phyloP scores from a whole-genome alignment of 2,888 invertebrate genomes.

The Colostygia pectinataria region DNA sequence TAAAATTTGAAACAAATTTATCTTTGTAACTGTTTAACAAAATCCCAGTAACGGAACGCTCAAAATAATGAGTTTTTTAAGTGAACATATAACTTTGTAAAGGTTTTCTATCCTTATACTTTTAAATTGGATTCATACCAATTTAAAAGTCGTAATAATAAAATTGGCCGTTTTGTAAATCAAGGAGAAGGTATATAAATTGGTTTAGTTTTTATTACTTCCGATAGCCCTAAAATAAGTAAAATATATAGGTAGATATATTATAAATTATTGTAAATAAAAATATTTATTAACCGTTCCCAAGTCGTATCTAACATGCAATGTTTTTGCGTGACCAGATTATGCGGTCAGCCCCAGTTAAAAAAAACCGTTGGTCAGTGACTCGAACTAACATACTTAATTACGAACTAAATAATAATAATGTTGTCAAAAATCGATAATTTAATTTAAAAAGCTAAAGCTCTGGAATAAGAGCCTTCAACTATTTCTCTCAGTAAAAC shows the following conservation, averaged over 20 bases:
- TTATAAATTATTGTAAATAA: no score
- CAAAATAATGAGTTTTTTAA: not conserved
- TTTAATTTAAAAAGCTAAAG: no score
- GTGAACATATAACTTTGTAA: constrained; percentile 30
- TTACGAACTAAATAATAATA: no score
- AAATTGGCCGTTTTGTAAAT: constrained; percentile 35
- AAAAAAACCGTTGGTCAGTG: no score
- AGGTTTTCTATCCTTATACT: constrained; percentile 35
- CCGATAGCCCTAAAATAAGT: constrained; percentile 25
- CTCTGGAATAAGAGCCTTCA: no score
- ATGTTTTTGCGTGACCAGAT: no score
- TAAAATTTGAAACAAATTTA: constrained; percentile 39
- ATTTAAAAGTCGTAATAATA: constrained; percentile 55
- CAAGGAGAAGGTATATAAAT: constrained; percentile 34
- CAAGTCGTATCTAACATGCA: no score
- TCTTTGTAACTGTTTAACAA: constrained; percentile 11
- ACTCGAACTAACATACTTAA: no score
- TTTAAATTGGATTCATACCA: no score
- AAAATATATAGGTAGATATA: not conserved
- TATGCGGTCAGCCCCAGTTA: no score
- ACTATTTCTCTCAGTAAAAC: not conserved
- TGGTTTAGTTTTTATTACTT: constrained; percentile 36
- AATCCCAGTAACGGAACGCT: not conserved
- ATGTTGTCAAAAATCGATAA: no score
- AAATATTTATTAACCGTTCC: no score